Base-by-base conservation (phyloP, 2,888 invertebrate species). In the Acleris literana region DNA sequence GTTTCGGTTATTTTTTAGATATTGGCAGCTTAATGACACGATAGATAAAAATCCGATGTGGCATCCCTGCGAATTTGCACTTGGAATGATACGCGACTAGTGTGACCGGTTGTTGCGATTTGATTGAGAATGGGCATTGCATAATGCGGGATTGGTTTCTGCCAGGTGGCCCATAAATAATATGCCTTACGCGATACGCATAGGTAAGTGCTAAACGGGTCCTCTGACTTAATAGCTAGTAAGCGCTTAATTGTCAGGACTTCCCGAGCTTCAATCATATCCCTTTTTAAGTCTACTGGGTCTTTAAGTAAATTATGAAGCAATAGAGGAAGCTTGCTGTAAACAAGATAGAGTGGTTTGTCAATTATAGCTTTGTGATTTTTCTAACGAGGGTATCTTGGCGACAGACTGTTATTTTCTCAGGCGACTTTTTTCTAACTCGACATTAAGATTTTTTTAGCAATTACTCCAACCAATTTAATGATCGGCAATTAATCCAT, bases 71-170 rank as follows among this genome's bases (percentile, higher is more conserved):
- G 5, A 25, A 55, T 13, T 48, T 51, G 16, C 25, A 49, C 43
- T 48, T 48, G 16, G 49, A 53, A 44, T 46, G 33, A 48, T 49
- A 46, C 52, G 20, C 61, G 51, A 82, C 85, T 72, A 77, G 86
- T 74, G 71, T 70, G 80, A 84, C 91, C 74, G 79, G 90, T 90
- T 82, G 87, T 82, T 76, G 85, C 88, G 91, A 92, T 92, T 92
- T 91, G 85, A 88, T 88, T 78, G 71, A 80, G 80, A 82, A 78
- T 84, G 77, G 80, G 76, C 82, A 86, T 88, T 86, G 86, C 87
- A 83, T 89, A 88, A 88, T 85, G 77, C 79, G 84, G 83, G 86
- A 86, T 87, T 86, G 60, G 46, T 62, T 66, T 61, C 52, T 57
- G 57, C 66, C 66, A 66, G 66, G 66, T 66, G 66, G 52, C 39